Percentiles rank a stretch among this genome's conserved stretches.
These are phyloP conservation scores for Sardinella longiceps DNA, from an alignment of 2,797 vertebrate genomes.

Conservation along the genomic window DNA sequence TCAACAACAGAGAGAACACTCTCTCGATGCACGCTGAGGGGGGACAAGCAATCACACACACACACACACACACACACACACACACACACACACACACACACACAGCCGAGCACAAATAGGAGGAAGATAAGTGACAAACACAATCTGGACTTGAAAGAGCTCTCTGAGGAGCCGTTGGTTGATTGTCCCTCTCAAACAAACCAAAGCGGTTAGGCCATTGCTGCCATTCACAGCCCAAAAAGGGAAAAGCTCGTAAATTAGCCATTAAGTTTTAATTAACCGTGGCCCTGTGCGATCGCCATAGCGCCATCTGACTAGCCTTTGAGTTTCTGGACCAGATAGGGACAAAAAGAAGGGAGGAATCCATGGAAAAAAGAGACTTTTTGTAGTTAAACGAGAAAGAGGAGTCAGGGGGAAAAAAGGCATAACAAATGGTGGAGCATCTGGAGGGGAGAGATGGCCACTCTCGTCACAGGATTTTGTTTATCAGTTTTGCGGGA, in stretches of 20 bases:
- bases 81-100: conserved; percentile 1
- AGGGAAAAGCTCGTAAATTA: conserved; percentile 43
- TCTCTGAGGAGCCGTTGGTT: background rate
- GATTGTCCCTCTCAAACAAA: conserved; percentile 1
- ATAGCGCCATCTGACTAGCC: conserved; percentile 43
- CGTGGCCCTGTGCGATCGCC: conserved; percentile 43
- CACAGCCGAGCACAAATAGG: background rate
- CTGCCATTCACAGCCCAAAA: background rate
- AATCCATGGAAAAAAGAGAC: background rate
- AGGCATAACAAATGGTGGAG: conserved; percentile 38
- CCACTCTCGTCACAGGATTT: conserved; percentile 31
- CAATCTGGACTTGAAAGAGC: background rate
- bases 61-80: background rate
- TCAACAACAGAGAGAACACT: background rate
- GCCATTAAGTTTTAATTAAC: conserved; percentile 40
- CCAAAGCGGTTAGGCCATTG: background rate
- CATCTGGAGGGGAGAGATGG: conserved; percentile 41
- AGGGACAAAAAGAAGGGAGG: conserved; percentile 30
- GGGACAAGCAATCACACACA: too few relatives aligned
- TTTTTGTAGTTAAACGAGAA: background rate
- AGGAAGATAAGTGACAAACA: background rate
- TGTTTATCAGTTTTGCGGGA: conserved; percentile 37
- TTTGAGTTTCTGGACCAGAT: conserved; percentile 33
- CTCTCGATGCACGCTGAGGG: background rate
- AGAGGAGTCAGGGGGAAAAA: conserved; percentile 24